Evolutionary conservation across 2,888 invertebrate genomes (phyloP).

Genomic region (Nebria salina): DNA sequence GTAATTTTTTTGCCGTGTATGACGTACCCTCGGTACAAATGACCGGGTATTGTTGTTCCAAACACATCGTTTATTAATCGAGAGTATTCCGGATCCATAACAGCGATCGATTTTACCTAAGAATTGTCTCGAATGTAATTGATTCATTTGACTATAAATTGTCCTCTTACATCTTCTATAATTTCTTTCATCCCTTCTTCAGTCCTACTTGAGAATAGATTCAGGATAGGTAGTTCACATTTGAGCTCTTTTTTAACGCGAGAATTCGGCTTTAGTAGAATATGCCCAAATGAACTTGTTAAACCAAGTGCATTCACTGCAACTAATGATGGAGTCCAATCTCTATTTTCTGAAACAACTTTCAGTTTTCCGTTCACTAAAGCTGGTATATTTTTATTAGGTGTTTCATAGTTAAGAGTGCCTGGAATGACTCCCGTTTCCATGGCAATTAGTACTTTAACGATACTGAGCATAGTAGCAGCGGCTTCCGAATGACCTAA

Average conservation of each 20-base stretch:
- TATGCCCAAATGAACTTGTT: conserved; percentile 93
- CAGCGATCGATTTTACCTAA: conserved; percentile 66
- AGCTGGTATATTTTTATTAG: conserved; percentile 90
- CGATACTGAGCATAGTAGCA: conserved; percentile 86
- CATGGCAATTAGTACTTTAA: conserved; percentile 92
- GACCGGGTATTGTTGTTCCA: conserved; percentile 65
- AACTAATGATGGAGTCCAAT: conserved; percentile 87
- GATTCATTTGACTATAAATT: too few species aligned
- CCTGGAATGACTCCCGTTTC: conserved; percentile 87
- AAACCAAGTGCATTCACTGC: conserved; percentile 98
- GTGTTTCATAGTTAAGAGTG: conserved; percentile 87
- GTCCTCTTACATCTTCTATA: conserved; percentile 60
- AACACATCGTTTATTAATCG: conserved; percentile 64
- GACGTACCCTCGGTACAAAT: conserved; percentile 73
- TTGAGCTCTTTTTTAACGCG: conserved; percentile 60
- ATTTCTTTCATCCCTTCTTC: conserved; percentile 77
- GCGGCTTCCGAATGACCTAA: conserved; percentile 97
- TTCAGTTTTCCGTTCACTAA: conserved; percentile 79
- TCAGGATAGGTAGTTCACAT: conserved; percentile 71
- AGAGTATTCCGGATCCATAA: conserved; percentile 64
- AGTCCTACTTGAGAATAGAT: conserved; percentile 86
- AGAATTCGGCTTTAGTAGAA: conserved; percentile 81
- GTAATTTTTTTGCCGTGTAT: conserved; percentile 47
- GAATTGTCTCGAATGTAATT: neutral
- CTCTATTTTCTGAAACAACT: conserved; percentile 82